phyloP scores from a whole-genome alignment of 2,113 vertebrate species.

The Ginglymostoma cirratum region DNA sequence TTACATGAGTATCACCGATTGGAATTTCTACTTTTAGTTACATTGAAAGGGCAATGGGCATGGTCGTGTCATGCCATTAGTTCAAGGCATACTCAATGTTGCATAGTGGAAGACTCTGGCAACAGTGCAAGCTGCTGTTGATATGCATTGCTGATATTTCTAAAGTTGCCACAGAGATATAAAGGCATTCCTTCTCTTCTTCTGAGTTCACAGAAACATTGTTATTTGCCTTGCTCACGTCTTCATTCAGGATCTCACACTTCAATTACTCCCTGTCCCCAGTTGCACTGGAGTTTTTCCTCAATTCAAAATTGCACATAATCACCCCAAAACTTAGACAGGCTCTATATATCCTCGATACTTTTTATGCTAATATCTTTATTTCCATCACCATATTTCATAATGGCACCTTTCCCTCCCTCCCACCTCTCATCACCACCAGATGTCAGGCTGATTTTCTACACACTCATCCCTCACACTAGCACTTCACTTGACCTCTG shows the following conservation, averaged over 20 bases:
- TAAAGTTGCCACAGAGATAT: not conserved
- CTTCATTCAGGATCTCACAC: not conserved
- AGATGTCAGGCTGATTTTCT: not conserved
- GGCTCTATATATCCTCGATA: too few relatives aligned
- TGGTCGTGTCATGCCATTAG: not conserved
- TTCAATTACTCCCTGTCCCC: not conserved
- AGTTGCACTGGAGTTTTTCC: not conserved
- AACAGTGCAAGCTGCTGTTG: not conserved
- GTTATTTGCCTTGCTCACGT: not conserved
- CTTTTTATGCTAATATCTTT: not conserved
- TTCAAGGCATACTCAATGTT: not conserved
- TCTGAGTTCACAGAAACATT: not conserved
- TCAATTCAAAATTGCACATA: not conserved
- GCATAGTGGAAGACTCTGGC: not conserved
- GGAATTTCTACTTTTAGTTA: constrained; percentile 4
- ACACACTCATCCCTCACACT: not conserved
- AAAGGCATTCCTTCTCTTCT: too few relatives aligned
- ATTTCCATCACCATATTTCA: not conserved
- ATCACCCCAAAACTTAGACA: not conserved
- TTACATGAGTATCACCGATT: not conserved
- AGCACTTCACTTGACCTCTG: not conserved
- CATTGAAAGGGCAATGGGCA: not conserved
- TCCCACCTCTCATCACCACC: not conserved
- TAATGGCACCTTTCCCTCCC: not conserved
- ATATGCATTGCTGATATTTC: not conserved